These are phyloP conservation scores for Dendronephthya gigantea DNA, from an alignment of 64 coral and sea anemone species.

Conservation along the genomic window DNA sequence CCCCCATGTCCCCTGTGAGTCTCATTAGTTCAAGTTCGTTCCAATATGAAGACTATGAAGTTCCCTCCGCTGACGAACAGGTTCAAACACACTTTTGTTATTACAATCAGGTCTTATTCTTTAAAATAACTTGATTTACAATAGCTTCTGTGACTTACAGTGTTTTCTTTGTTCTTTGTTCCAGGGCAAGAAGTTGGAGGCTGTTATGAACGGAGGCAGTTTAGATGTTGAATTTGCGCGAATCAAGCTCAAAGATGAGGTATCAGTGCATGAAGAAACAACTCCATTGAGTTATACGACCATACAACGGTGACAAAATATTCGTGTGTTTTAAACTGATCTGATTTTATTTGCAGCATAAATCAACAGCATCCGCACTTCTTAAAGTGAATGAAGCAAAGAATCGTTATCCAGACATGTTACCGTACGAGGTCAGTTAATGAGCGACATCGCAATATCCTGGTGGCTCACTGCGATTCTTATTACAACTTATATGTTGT, in stretches of 20 bases:
- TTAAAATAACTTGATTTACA: not conserved
- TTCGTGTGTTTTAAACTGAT: too few species aligned
- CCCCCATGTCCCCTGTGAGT: conserved; percentile 7
- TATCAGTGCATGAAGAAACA: too few species aligned
- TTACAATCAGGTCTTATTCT: not conserved
- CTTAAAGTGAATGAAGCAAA: conserved; percentile 41
- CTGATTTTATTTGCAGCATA: conserved; percentile 29
- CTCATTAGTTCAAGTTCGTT: not conserved
- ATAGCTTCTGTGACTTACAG: too few species aligned
- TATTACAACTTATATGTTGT: not conserved
- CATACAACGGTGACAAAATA: too few species aligned
- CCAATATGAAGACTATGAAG: not conserved
- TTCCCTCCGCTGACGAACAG: conserved; percentile 6
- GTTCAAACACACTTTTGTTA: not conserved
- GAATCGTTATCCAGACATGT: conserved; percentile 81
- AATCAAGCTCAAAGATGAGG: conserved; percentile 13
- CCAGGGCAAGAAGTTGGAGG: conserved; percentile 60
- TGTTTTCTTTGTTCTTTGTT: not conserved
- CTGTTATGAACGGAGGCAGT: conserved; percentile 54
- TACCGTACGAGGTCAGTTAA: conserved; percentile 67
- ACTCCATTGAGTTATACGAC: too few species aligned
- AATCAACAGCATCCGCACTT: conserved; percentile 47
- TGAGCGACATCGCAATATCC: not conserved
- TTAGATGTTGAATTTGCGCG: conserved; percentile 74
- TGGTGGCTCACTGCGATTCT: too few species aligned